A percentile compares a stretch with the other conserved stretches of the same genome.
Evolutionary conservation across 2,113 vertebrate genomes (phyloP).

Genomic region (Peromyscus leucopus): DNA sequence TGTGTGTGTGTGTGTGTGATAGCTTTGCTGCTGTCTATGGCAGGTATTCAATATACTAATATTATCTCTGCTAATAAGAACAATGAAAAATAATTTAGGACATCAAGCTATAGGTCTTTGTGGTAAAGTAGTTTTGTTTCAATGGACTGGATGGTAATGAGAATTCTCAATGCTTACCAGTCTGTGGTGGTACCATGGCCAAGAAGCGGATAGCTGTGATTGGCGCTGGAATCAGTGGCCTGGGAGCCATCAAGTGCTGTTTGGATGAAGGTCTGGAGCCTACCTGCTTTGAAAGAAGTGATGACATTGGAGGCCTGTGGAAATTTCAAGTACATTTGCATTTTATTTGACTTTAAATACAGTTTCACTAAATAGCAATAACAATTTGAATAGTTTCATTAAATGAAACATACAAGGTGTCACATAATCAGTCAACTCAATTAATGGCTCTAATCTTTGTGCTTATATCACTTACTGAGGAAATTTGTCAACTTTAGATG

Average conservation of each 20-base stretch:
- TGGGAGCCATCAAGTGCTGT: slow-evolving; percentile 87
- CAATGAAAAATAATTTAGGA: neutral
- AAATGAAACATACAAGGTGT: neutral
- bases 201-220: slow-evolving; percentile 84
- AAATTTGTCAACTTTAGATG: neutral
- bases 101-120: neutral
- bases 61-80: neutral
- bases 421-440: neutral
- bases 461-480: neutral
- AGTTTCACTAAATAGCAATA: neutral
- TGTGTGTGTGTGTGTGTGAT: neutral
- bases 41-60: neutral
- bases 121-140: neutral
- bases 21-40: neutral
- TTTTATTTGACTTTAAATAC: neutral
- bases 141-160: neutral
- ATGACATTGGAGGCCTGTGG: slow-evolving; percentile 88
- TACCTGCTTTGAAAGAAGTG: slow-evolving; percentile 88
- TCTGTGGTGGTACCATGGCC: neutral
- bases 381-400: neutral
- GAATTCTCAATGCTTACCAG: neutral
- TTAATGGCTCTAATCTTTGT: neutral
- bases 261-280: slow-evolving; percentile 87
- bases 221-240: slow-evolving; percentile 87
- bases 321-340: slow-evolving; percentile 84